phyloP scores from a whole-genome alignment of 2,797 vertebrate species.

The Centropyge bicolor region DNA sequence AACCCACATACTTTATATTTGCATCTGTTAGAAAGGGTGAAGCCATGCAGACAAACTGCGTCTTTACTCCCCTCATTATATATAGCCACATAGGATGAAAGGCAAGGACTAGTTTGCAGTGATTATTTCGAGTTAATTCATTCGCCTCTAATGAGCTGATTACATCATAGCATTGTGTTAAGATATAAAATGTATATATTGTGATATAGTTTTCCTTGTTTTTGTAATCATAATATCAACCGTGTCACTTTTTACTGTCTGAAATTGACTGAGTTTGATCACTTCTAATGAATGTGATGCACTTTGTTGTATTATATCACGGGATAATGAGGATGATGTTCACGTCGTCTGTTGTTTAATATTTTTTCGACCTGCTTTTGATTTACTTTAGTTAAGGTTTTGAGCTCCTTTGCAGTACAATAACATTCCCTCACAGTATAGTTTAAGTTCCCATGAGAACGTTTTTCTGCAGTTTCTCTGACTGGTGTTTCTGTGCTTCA shows the following conservation, averaged over 20 bases:
- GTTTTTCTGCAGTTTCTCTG: not conserved
- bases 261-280: conserved; percentile 18
- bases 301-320: conserved; percentile 44
- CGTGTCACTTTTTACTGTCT: conserved; percentile 39
- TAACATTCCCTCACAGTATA: not conserved
- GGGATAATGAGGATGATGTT: conserved; percentile 15
- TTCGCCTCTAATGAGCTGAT: conserved; percentile 34
- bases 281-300: conserved; percentile 36
- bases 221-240: conserved; percentile 35
- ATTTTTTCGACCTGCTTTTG: not conserved
- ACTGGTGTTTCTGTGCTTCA: not conserved
- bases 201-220: conserved; percentile 54
- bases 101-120: conserved; percentile 30
- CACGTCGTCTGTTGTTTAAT: conserved; percentile 16
- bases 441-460: not conserved
- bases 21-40: conserved; percentile 62
- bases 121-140: conserved; percentile 20
- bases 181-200: conserved; percentile 68
- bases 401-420: not conserved
- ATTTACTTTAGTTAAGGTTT: not conserved
- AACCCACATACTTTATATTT: conserved; percentile 66
- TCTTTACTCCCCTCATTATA: conserved; percentile 34
- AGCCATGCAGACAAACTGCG: conserved; percentile 47
- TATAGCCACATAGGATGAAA: conserved; percentile 44
- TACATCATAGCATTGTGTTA: conserved; percentile 32